Evolutionary conservation across 1,140 invertebrate genomes (phyloP).

Genomic region (Hypsibius dujardini): DNA sequence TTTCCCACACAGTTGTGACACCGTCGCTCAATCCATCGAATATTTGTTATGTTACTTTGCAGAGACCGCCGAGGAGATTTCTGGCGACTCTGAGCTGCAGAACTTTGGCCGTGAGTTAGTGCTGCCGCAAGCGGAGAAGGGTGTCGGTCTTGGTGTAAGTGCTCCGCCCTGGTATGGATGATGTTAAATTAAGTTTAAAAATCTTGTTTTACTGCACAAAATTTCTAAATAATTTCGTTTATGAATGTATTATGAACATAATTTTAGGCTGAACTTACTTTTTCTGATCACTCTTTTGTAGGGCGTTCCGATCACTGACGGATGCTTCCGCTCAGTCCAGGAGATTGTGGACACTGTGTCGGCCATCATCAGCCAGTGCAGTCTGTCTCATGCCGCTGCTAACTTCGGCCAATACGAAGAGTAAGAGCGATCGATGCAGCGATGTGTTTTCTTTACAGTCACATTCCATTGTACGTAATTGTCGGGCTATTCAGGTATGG

Average conservation of each 20-base stretch:
- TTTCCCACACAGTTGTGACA: not conserved
- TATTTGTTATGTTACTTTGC: conserved; percentile 20
- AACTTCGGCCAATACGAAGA: conserved; percentile 35
- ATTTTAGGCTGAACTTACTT: not conserved
- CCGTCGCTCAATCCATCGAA: not conserved
- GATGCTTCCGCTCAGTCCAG: conserved; percentile 29
- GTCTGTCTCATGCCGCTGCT: conserved; percentile 35
- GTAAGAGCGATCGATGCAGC: conserved; percentile 36
- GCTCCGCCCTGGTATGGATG: no score
- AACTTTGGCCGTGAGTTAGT: conserved; percentile 33
- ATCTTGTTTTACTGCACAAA: no score
- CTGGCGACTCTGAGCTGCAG: conserved; percentile 33
- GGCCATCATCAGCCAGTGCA: conserved; percentile 35
- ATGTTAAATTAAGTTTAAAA: no score
- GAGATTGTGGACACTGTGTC: conserved; percentile 31
- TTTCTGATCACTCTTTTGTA: conserved; percentile 20
- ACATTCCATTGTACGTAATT: no score
- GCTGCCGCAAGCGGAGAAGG: conserved; percentile 28
- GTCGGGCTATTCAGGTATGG: no score
- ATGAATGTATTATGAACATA: not conserved
- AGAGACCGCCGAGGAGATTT: conserved; percentile 33
- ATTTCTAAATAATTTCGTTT: no score
- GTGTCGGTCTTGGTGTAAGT: conserved; percentile 27
- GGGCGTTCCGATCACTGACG: conserved; percentile 29
- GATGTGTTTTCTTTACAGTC: no score